Conservation (phyloP, 1,140 invertebrate species). For the Manduca sexta region DNA sequence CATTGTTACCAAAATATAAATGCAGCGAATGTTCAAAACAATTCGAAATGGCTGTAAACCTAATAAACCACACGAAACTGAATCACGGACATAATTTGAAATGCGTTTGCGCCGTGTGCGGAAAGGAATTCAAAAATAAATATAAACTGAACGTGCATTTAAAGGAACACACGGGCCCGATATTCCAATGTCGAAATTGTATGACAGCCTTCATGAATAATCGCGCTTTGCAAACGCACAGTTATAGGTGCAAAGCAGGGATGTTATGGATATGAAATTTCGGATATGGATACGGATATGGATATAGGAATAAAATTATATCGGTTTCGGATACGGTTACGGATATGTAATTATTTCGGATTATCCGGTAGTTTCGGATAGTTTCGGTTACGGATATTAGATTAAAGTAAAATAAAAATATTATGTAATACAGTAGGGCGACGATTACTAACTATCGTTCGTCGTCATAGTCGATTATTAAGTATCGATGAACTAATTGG, state of each 20-base stretch:
- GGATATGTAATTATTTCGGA: no score
- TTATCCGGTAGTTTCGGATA: no score
- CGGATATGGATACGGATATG: no score
- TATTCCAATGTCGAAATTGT: conserved; percentile 2
- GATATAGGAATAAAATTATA: no score
- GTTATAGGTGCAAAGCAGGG: neutral
- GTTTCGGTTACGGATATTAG: no score
- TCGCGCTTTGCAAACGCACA: neutral
- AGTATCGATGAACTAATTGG: no score
- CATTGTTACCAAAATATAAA: conserved; percentile 19
- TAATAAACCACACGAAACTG: conserved; percentile 20
- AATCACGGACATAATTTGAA: conserved; percentile 20
- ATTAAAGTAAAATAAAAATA: no score
- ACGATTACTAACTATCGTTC: no score
- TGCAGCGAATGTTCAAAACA: conserved; percentile 29
- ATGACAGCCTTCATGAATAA: neutral
- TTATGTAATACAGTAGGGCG: no score
- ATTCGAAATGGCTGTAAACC: conserved; percentile 21
- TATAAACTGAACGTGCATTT: neutral
- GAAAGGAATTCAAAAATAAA: conserved; percentile 26
- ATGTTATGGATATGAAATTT: no score
- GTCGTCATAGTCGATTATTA: no score
- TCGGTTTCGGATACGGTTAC: no score
- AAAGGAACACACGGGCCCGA: neutral
- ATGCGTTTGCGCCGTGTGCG: conserved; percentile 25